These are phyloP conservation scores for Perca fluviatilis DNA, from an alignment of 2,113 vertebrate species.

Conservation along the genomic window DNA sequence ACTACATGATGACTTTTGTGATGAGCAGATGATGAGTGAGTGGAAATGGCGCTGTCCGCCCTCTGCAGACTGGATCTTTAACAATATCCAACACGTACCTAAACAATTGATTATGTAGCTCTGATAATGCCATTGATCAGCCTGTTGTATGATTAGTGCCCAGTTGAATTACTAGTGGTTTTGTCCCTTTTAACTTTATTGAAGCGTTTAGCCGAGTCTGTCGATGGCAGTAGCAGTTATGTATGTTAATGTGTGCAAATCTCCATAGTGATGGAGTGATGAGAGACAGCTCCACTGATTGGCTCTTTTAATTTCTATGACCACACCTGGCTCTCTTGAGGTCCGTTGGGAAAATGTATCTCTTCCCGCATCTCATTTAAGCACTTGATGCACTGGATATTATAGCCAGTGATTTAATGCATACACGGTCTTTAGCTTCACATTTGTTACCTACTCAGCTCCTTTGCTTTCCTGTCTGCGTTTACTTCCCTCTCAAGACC, in stretches of 20 bases:
- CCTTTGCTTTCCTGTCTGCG: conserved; percentile 33
- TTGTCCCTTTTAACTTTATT: not conserved
- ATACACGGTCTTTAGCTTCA: not conserved
- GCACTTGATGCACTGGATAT: not conserved
- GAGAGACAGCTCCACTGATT: conserved; percentile 44
- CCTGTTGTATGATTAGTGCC: not conserved
- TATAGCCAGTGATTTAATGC: not conserved
- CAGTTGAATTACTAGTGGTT: not conserved
- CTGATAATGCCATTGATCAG: not conserved
- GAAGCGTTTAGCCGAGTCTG: conserved; percentile 8
- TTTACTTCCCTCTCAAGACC: conserved; percentile 40
- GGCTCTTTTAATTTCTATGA: conserved; percentile 52
- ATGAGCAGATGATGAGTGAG: not conserved
- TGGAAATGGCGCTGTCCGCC: not conserved
- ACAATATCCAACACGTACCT: not conserved
- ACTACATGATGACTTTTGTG: too few species aligned
- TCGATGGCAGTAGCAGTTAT: conserved; percentile 27
- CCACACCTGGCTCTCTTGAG: conserved; percentile 65
- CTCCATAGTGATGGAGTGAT: conserved; percentile 73
- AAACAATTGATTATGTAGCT: not conserved
- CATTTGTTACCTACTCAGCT: conserved; percentile 21
- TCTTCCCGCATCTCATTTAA: conserved; percentile 31
- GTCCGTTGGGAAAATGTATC: conserved; percentile 27
- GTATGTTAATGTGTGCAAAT: conserved; percentile 69
- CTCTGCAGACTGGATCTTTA: not conserved